Evolutionary conservation across 1,140 invertebrate species (phyloP).

Genomic region (Dolichoris vasculosae): DNA sequence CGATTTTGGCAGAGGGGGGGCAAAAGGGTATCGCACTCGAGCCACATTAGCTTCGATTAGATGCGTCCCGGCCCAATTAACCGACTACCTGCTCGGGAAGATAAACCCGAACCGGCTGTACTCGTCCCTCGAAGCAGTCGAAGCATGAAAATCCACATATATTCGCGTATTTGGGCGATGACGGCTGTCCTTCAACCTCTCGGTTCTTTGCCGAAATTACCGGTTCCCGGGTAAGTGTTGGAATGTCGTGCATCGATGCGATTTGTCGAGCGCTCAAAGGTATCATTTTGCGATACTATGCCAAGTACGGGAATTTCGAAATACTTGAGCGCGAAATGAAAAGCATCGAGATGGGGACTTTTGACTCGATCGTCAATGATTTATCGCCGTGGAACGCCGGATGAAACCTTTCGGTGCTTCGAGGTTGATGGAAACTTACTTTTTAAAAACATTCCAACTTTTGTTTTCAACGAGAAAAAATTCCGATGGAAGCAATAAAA

Average conservation of each 20-base stretch:
- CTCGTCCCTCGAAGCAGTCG: no score
- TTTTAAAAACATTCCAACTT: no score
- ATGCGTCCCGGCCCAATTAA: background rate
- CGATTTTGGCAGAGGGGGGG: background rate
- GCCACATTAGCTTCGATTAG: slow-evolving; percentile 1
- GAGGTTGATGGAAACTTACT: no score
- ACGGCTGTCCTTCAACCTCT: background rate
- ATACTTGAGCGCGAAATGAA: background rate
- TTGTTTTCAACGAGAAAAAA: no score
- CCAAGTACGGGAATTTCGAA: background rate
- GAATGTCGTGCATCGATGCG: background rate
- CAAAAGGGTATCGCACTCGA: background rate
- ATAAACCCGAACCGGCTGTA: background rate
- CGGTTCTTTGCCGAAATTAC: background rate
- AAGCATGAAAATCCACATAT: background rate
- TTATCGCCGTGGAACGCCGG: no score
- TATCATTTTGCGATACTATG: background rate
- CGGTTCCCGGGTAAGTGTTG: background rate
- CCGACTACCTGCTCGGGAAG: background rate
- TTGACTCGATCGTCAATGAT: no score
- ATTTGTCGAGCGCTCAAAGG: background rate
- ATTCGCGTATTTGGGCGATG: background rate
- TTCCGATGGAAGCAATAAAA: background rate
- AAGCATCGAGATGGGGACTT: no score
- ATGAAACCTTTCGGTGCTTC: no score